These are phyloP conservation scores for Xenopus borealis DNA, from an alignment of 2,113 vertebrate species.

Conservation along the genomic window DNA sequence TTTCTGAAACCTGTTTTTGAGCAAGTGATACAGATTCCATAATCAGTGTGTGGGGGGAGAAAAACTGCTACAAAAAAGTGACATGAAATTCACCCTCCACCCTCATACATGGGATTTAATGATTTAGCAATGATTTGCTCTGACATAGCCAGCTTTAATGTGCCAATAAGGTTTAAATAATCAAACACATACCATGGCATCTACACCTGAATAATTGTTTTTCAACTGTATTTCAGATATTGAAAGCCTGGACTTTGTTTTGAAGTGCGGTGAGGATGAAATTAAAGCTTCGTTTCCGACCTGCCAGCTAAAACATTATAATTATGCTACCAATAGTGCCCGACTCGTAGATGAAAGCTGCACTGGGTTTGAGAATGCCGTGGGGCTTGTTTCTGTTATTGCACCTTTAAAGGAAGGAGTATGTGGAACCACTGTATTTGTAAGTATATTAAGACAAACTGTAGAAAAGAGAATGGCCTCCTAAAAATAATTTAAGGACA, in stretches of 20 bases:
- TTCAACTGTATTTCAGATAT: constrained; percentile 38
- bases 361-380: constrained; percentile 41
- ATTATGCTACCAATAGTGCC: constrained; percentile 46
- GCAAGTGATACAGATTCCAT: too few species aligned
- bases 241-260: constrained; percentile 34
- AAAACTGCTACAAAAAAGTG: too few species aligned
- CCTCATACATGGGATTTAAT: too few species aligned
- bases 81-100: too few species aligned
- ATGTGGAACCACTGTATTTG: constrained; percentile 34
- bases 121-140: too few species aligned
- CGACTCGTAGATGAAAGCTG: constrained; percentile 44
- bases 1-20: too few species aligned
- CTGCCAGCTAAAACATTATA: constrained; percentile 40
- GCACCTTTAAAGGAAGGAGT: constrained; percentile 44
- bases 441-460: background rate
- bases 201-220: background rate
- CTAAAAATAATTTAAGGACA: too few species aligned
- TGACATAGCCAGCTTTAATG: too few species aligned
- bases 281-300: constrained; percentile 50
- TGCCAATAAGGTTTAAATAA: too few species aligned
- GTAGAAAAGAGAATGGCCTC: too few species aligned
- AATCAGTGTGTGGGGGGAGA: too few species aligned
- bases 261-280: constrained; percentile 45
- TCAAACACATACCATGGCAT: too few species aligned
- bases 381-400: constrained; percentile 45